A percentile compares a stretch with the other conserved stretches of the same genome.
phyloP scores from a whole-genome alignment of 2,797 vertebrate species.

The Micropoecilia bifurca region DNA sequence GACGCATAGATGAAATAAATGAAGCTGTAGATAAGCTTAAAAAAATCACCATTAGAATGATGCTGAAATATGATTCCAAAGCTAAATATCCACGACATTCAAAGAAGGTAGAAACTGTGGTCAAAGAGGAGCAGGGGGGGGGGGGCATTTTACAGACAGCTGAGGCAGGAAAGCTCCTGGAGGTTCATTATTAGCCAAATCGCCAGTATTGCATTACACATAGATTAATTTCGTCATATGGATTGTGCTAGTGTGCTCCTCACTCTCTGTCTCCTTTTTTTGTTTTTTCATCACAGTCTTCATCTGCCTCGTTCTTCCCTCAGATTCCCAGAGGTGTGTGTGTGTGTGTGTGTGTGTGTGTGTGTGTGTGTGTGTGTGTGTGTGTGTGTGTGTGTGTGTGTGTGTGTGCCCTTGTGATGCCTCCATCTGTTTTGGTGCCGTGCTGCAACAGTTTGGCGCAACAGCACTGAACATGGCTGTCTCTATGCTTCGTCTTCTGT shows the following conservation, averaged over 20 bases:
- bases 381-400: slow-evolving; percentile 83
- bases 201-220: slow-evolving; percentile 23
- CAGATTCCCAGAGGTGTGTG: slow-evolving; percentile 79
- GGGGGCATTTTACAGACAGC: slow-evolving; percentile 13
- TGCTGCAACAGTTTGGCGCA: slow-evolving; percentile 83
- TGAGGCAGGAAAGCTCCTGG: slow-evolving; percentile 6
- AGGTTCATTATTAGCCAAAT: slow-evolving; percentile 15
- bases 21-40: slow-evolving; percentile 31
- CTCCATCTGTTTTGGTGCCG: slow-evolving; percentile 85
- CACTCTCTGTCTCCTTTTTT: slow-evolving; percentile 23
- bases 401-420: slow-evolving; percentile 83
- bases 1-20: slow-evolving; percentile 37
- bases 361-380: slow-evolving; percentile 71
- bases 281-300: slow-evolving; percentile 30
- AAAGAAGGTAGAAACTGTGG: slow-evolving; percentile 12
- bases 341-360: slow-evolving; percentile 84
- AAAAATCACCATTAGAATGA: slow-evolving; percentile 19
- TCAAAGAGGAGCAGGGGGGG: slow-evolving; percentile 6
- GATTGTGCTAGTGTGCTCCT: slow-evolving; percentile 18
- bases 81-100: neutral
- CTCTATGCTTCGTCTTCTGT: slow-evolving; percentile 75
- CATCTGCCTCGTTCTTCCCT: slow-evolving; percentile 37
- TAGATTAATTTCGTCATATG: slow-evolving; percentile 30
- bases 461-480: slow-evolving; percentile 84
- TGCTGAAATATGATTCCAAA: neutral